A percentile compares a stretch with the other conserved stretches of the same genome.
These are phyloP conservation scores for Carapus acus DNA, from an alignment of 2,797 vertebrate genomes.

Conservation along the genomic window DNA sequence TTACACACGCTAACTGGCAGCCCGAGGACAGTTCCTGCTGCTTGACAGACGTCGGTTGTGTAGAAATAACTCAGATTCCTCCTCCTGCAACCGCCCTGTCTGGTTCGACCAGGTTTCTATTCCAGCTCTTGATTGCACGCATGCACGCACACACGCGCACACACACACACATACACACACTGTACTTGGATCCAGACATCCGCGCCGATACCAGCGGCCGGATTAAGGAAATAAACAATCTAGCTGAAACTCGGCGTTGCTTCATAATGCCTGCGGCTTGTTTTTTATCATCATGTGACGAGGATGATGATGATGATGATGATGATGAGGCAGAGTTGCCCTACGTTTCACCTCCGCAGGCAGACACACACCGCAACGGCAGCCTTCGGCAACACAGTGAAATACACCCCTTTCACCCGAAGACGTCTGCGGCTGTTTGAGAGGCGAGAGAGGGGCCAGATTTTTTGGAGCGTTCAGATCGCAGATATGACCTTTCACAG, in stretches of 20 bases:
- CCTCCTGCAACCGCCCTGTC: slow-evolving; percentile 41
- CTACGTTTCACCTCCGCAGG: slow-evolving; percentile 20
- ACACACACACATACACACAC: background rate
- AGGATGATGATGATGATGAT: background rate
- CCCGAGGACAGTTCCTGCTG: slow-evolving; percentile 43
- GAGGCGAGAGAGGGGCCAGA: no score
- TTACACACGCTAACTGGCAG: slow-evolving; percentile 26
- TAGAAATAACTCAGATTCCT: slow-evolving; percentile 64
- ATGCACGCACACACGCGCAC: background rate
- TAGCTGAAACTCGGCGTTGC: background rate
- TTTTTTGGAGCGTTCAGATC: no score
- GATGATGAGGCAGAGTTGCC: slow-evolving; percentile 5
- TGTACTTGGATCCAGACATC: background rate
- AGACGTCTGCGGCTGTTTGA: no score
- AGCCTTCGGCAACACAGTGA: no score
- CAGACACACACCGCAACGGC: slow-evolving; percentile 6
- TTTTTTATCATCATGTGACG: slow-evolving; percentile 12
- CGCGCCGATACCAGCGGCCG: background rate
- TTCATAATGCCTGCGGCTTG: slow-evolving; percentile 19
- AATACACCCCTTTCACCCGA: no score
- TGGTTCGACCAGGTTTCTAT: slow-evolving; percentile 49
- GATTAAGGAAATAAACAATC: slow-evolving; percentile 22
- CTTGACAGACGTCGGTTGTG: slow-evolving; percentile 55
- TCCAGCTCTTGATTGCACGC: slow-evolving; percentile 3
- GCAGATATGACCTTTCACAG: no score